phyloP scores from a whole-genome alignment of 2,888 invertebrate species.

The Brachyopa scutellaris region DNA sequence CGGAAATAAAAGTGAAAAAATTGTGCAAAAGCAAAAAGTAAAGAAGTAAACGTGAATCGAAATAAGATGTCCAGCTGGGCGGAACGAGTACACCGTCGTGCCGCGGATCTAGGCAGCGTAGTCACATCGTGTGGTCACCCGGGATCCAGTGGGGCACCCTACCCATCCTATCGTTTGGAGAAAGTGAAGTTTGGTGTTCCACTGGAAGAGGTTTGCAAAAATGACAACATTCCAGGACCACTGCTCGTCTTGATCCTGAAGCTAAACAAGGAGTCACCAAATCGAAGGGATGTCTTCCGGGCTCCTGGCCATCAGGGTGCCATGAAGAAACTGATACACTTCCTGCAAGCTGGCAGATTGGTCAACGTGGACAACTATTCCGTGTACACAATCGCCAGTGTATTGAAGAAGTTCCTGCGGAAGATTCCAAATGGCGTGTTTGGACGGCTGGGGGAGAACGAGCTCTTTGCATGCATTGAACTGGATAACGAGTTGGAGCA shows the following conservation, averaged over 20 bases:
- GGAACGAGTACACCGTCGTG: conserved; percentile 94
- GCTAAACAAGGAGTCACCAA: conserved; percentile 96
- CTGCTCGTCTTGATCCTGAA: conserved; percentile 95
- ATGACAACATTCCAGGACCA: conserved; percentile 96
- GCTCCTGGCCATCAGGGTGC: conserved; percentile 97
- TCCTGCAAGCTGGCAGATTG: conserved; percentile 93
- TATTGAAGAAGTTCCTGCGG: conserved; percentile 97
- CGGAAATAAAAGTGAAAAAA: background rate
- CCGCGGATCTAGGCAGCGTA: conserved; percentile 94
- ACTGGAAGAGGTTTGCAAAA: conserved; percentile 96
- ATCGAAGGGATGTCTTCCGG: conserved; percentile 95
- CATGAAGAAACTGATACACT: conserved; percentile 96
- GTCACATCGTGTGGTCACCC: conserved; percentile 96
- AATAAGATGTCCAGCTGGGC: conserved; percentile 92
- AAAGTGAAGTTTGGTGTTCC: conserved; percentile 97
- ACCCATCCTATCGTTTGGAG: conserved; percentile 92
- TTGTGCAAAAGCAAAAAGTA: conserved; percentile 3
- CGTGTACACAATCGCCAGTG: conserved; percentile 98
- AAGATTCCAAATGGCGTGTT: conserved; percentile 99
- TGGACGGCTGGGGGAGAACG: conserved; percentile 94
- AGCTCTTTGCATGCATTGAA: conserved; percentile 94
- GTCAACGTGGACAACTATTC: conserved; percentile 97
- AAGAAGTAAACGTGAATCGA: conserved; percentile 27
- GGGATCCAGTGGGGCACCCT: conserved; percentile 82
- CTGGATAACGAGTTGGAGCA: conserved; percentile 91